Evolutionary conservation across 1,140 invertebrate genomes (phyloP), one percentile per base, ranked within the genome.

Genomic region (Melitaea cinxia): DNA sequence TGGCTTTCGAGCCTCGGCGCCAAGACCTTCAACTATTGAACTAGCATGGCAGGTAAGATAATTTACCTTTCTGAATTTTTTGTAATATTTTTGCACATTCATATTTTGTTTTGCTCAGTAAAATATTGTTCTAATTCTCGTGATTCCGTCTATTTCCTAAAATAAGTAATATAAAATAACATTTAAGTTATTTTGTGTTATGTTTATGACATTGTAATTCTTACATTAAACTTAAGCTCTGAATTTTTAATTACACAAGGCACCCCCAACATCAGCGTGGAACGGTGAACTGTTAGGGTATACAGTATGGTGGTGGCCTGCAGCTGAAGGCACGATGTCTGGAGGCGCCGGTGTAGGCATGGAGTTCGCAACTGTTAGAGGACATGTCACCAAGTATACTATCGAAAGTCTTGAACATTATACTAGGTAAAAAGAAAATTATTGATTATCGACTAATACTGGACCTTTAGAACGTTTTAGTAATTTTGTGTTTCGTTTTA

Each of bases 241-340:
- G n/a, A n/a, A n/a, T n/a, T n/a, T n/a, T n/a, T n/a, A n/a, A n/a
- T n/a, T n/a, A n/a, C n/a, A n/a, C 10, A 57, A 91, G 91, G 80
- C 96, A 6, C 96, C 96, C 2, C 93, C 94, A 0, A 91, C 94
- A 21, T 94, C 95, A 45, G 93, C 94, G 0, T 96, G 95, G 92
- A 97, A 98, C 77, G 97, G 97, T 0, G 94, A 95, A 72, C 92
- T 98, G 4, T 92, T 96, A 12, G 96, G 96, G 0, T 98, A 97
- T 80, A 94, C 94, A 7, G 94, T 95, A 0, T 89, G 85, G 84
- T 92, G 91, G 91, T 89, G 88, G 85, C 75, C 84, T 0, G 80
- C 85, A 0, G 88, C 85, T 1, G 86, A 89, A 21, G 85, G 88
- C 3, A 73, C 82, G 0, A 30, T 88, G 21, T 70, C 79, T 1